Base-by-base conservation (phyloP, 2,888 invertebrate genomes). In the Netelia melanura region DNA sequence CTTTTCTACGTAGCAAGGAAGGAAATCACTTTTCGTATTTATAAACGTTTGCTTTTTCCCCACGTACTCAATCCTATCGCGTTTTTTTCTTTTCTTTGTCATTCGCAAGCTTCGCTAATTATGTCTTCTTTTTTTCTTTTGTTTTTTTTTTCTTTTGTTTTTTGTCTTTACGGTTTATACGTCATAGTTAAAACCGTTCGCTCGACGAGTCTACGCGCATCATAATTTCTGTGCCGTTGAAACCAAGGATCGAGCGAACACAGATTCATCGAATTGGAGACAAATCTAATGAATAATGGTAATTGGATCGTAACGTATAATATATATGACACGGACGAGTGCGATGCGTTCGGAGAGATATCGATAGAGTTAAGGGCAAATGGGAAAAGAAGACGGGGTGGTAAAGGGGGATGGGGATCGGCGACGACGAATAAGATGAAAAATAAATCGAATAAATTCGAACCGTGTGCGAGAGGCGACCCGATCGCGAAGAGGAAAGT, bases 241-340 rank as follows among this genome's bases (percentile, higher is more conserved):
- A 30, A 62, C 52, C 23, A 62, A 14, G 11, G 5, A 30, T 62
- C 30, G 38, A 56, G 56, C 74, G 65, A 30, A 30, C 30, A 79
- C 58, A 38, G 21, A 80, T 67, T 80, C 80, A 74, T 74, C 67
- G 80, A 80, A 67, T 67, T 58, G 72, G 30, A 67, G 80, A 80
- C 74, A 80, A 80, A 80, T 80, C 80, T 80, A 80, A 72, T 80
- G 80, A 80, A 80, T 80, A 80, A 80, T 80, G 71, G 80, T 80
- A 80, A 80, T 80, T 80, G 80, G 21, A 80, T 80, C 21, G 9
- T 5, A 72, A 58, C 62, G 72, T 71, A 56, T 80, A 62, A 71
- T 64, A 21, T 71, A 62, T 58, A 58, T 58, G 9, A 58, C 23
- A 71, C 23, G 64, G 23, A 58, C 65, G 65, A 72, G 58, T 10